Evolutionary conservation across 2,113 vertebrate genomes (phyloP).

Genomic region (Dissostichus mawsoni): DNA sequence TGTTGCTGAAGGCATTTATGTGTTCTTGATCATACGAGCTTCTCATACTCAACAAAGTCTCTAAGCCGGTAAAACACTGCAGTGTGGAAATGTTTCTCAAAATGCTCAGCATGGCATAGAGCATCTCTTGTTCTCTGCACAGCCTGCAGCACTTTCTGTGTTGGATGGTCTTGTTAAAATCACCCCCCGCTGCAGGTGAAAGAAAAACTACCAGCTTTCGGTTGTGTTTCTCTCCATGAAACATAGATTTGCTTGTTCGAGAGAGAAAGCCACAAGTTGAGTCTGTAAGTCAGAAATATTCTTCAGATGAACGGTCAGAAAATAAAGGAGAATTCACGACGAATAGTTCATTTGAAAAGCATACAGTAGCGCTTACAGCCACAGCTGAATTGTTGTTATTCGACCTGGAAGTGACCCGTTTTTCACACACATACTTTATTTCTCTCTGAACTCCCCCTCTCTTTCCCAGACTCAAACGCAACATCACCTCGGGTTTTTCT

Average conservation of each 20-base stretch:
- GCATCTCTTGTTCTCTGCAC: slow-evolving; percentile 31
- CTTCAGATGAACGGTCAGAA: not conserved
- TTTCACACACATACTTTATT: slow-evolving; percentile 3
- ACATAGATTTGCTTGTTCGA: slow-evolving; percentile 1
- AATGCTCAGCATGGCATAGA: slow-evolving; percentile 24
- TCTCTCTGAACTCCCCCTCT: not conserved
- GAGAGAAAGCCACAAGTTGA: not conserved
- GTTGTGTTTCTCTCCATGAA: slow-evolving; percentile 6
- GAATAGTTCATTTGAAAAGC: slow-evolving; percentile 20
- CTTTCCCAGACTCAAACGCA: slow-evolving; percentile 41
- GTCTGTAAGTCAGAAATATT: too few relatives aligned
- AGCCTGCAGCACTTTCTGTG: slow-evolving; percentile 21
- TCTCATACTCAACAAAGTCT: slow-evolving; percentile 20
- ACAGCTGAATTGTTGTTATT: slow-evolving; percentile 32
- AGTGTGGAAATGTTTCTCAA: slow-evolving; percentile 18
- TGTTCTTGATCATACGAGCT: slow-evolving; percentile 20
- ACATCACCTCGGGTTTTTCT: slow-evolving; percentile 47
- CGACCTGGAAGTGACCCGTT: slow-evolving; percentile 48
- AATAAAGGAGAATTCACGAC: not conserved
- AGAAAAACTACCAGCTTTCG: not conserved
- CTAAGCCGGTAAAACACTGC: slow-evolving; percentile 16
- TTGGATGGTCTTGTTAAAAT: slow-evolving; percentile 1
- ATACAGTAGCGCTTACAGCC: slow-evolving; percentile 20
- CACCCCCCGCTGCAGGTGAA: not conserved
- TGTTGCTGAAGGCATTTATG: slow-evolving; percentile 14